Conservation (phyloP, 2,888 invertebrate genomes). For the Lithosia quadra region DNA sequence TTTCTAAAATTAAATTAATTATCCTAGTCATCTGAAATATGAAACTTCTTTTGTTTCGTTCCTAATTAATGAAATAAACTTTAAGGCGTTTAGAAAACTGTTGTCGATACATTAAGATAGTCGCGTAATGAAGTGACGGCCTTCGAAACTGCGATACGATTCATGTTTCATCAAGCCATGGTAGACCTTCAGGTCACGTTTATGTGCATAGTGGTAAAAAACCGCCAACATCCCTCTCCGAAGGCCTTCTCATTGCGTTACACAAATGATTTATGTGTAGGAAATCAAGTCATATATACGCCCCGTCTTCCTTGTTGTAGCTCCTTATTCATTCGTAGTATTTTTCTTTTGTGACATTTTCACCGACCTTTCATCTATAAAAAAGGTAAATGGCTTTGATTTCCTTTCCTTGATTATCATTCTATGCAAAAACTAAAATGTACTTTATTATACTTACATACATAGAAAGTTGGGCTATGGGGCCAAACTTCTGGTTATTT, state of each 20-base stretch:
- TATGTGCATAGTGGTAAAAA: background rate
- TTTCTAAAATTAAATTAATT: no score
- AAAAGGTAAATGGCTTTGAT: constrained; percentile 8
- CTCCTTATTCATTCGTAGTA: constrained; percentile 7
- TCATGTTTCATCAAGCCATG: no score
- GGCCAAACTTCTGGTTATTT: no score
- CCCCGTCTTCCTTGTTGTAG: constrained; percentile 2
- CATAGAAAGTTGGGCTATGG: background rate
- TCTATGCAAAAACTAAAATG: constrained; percentile 1
- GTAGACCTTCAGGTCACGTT: no score
- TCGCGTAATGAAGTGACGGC: background rate
- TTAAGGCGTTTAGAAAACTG: background rate
- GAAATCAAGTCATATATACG: background rate
- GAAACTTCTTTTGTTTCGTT: no score
- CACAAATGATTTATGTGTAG: background rate
- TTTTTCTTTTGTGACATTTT: background rate
- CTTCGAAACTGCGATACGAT: no score
- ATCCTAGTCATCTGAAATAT: no score
- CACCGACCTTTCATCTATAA: constrained; percentile 11
- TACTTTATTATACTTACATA: background rate
- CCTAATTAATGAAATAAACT: no score
- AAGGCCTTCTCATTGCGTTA: background rate
- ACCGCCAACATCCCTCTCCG: background rate
- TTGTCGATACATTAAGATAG: background rate
- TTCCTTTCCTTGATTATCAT: constrained; percentile 1